phyloP scores from a whole-genome alignment of 2,113 vertebrate genomes.

The Marmota flaviventris region DNA sequence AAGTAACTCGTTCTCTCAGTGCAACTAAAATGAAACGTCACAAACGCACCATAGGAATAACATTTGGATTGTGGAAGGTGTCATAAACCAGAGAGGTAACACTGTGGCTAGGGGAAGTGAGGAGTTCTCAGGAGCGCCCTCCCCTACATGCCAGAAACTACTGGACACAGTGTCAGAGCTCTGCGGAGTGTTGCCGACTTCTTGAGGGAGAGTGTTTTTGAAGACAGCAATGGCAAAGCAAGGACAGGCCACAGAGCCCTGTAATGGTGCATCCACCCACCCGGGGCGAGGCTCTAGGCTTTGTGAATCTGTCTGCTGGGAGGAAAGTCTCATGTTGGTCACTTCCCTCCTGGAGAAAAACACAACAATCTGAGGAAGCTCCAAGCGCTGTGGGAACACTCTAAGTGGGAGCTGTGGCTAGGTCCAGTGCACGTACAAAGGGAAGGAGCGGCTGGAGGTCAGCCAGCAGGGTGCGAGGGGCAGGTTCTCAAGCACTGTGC shows the following conservation, averaged over 20 bases:
- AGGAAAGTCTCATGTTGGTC: conserved; percentile 68
- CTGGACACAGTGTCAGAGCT: background rate
- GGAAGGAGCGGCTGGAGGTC: background rate
- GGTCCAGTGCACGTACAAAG: conserved; percentile 40
- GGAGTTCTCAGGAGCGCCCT: background rate
- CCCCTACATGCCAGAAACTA: accelerated
- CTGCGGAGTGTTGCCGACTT: background rate
- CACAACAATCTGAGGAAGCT: conserved; percentile 75
- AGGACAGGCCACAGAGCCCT: background rate
- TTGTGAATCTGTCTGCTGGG: background rate
- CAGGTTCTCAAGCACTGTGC: background rate
- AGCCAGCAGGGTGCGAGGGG: background rate
- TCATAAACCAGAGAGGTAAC: background rate
- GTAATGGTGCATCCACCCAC: background rate
- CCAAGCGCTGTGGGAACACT: conserved; percentile 68
- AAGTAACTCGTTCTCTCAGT: background rate
- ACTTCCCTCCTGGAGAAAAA: conserved; percentile 66
- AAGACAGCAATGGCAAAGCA: background rate
- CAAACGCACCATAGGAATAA: background rate
- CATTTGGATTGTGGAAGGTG: background rate
- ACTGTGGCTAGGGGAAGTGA: accelerated
- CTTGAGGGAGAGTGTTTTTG: accelerated
- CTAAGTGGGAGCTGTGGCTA: conserved; percentile 37
- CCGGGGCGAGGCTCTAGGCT: background rate
- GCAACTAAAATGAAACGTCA: background rate